Conservation (phyloP, 2,888 invertebrate species). For the Hermaeophaga mercurialis region DNA sequence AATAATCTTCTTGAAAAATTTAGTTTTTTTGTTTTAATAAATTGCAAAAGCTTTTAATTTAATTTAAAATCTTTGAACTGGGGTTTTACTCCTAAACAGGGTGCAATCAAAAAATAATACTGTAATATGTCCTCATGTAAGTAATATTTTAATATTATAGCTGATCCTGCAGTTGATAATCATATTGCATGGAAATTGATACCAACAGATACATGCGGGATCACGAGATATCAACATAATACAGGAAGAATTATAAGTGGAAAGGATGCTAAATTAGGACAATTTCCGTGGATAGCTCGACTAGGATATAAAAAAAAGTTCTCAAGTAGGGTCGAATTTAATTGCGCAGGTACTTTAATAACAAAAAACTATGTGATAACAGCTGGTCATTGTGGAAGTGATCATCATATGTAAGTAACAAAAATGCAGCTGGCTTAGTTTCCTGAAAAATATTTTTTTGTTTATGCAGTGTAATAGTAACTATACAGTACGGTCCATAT, state of each 20-base stretch:
- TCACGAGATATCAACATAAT: constrained; percentile 36
- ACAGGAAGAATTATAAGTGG: constrained; percentile 69
- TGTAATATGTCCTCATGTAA: no score
- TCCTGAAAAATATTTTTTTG: no score
- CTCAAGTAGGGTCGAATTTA: constrained; percentile 44
- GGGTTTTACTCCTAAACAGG: no score
- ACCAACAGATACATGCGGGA: constrained; percentile 45
- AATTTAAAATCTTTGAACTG: no score
- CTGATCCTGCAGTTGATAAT: neutral
- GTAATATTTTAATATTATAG: no score
- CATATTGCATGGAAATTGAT: constrained; percentile 21
- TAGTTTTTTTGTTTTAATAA: no score
- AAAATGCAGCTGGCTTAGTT: no score
- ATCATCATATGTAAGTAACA: constrained; percentile 31
- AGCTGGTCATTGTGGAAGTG: constrained; percentile 71
- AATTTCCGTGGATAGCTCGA: constrained; percentile 68
- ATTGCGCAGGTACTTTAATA: constrained; percentile 76
- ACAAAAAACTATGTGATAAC: constrained; percentile 75
- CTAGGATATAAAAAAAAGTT: constrained; percentile 58
- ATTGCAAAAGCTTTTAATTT: no score
- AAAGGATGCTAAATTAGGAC: constrained; percentile 63
- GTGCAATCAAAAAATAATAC: no score
- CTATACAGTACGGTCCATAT: no score
- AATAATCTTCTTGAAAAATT: no score
- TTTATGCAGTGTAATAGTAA: no score